Evolutionary conservation across 53 echinoderm and acorn worm species (phyloP), one percentile per base, ranked within the genome.

Genomic region (Astropecten irregularis): DNA sequence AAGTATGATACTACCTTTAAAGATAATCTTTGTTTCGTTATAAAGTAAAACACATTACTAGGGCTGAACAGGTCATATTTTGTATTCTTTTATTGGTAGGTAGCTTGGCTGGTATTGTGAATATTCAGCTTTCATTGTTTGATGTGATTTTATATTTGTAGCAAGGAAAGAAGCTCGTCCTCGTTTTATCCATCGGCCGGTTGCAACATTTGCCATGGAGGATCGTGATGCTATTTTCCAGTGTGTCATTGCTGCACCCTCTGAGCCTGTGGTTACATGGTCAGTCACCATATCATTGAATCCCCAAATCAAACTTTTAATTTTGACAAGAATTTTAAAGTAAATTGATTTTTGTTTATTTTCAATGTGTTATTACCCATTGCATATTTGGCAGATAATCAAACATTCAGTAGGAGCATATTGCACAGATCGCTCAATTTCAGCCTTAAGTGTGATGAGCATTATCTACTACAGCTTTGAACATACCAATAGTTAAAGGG

Each of bases 111-210:
- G 8, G 58, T 22, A 57, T 22, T 9, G 58, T 57, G 5, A 8
- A 57, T 26, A 57, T 18, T 20, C 11, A 42, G 42, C 11, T 42
- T 63, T 22, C 50, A 16, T 64, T 3, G 9, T n/a, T 7, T 56
- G 6, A 20, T 27, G 14, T 65, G 26, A 36, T 46, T 36, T 51
- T 76, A 20, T 32, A 48, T 27, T 86, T 49, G 10, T 69, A 97
- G 97, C 92, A 79, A 89, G 92, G 28, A 87, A 71, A 63, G 97
- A 97, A 82, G 93, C 91, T 10, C 76, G 47, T 31, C 97, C 97
- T 0, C 87, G 97, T 25, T 97, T 94, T 58, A 54, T 97, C 61
- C 89, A 90, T 53, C 74, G 89, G 13, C 97, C 97, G 11, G 86
- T 77, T 34, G 90, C 94, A 82, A 73, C 83, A 11, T 82, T 84